phyloP scores from a whole-genome alignment of 2,888 invertebrate genomes.

The Apodemia duryi region DNA sequence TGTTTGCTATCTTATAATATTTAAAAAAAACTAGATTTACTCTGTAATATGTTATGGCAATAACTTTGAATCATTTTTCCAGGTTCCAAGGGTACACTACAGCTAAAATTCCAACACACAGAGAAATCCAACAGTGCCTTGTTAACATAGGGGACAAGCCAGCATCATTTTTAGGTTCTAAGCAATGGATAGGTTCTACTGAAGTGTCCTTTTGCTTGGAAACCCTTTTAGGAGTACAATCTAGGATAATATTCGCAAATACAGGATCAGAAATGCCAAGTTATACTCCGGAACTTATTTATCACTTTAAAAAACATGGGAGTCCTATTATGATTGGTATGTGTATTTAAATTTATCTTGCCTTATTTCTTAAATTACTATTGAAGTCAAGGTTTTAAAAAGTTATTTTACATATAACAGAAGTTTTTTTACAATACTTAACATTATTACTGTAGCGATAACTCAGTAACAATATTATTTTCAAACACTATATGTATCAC shows the following conservation, averaged over 20 bases:
- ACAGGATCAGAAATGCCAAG: constrained; percentile 90
- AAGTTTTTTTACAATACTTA: too few relatives aligned
- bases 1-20: too few relatives aligned
- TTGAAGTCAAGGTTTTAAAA: too few relatives aligned
- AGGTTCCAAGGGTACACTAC: constrained; percentile 91
- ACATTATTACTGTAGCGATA: too few relatives aligned
- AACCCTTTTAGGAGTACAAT: constrained; percentile 86
- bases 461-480: too few relatives aligned
- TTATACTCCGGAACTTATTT: constrained; percentile 88
- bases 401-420: too few relatives aligned
- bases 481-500: too few relatives aligned
- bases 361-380: too few relatives aligned
- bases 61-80: constrained; percentile 25
- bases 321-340: constrained; percentile 99
- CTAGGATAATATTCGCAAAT: constrained; percentile 90
- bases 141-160: constrained; percentile 97
- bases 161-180: constrained; percentile 90
- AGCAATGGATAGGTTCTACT: constrained; percentile 98
- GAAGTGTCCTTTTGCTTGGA: constrained; percentile 97
- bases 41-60: too few relatives aligned
- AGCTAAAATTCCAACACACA: constrained; percentile 87
- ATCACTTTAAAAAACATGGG: constrained; percentile 95
- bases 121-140: constrained; percentile 95
- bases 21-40: too few relatives aligned
- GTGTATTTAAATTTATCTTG: constrained; percentile 19